Base-by-base conservation (phyloP, 2,797 vertebrate species). In the Mastacembelus armatus region DNA sequence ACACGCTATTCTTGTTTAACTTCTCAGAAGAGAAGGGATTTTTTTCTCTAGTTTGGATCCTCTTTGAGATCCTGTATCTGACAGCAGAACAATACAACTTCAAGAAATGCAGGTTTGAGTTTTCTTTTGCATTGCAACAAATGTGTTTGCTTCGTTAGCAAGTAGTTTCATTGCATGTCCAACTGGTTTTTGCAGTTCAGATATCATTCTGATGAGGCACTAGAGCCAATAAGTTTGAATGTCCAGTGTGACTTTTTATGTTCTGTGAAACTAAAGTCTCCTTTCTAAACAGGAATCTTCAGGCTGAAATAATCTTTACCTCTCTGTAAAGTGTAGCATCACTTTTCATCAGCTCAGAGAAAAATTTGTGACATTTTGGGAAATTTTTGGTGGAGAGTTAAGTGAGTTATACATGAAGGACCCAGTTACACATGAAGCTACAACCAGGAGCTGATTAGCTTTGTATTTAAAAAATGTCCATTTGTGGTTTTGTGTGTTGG, bases 61-160 rank as follows among this genome's bases (percentile, higher is more conserved):
- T 55, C 45, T 40, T 43, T 50, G 32, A 71, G 33, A 81, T 42
- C 80, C 57, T 61, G 27, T 39, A 71, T 42, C 65, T 66, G 71
- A 63, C 32, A 62, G 66, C 62, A 77, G 49, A 82, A 45, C 10
- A 40, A 69, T 30, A 84, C 45, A 67, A 33, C 85, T 60, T 74
- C 76, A 21, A n/a, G 57, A 86, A 24, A 94, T 94, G 93, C 92
- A 94, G 94, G 94, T 95, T 92, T 72, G 89, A 57, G 16, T 69
- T 65, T 65, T 48, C 7, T 15, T 71, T 71, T 49, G 12, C 68
- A n/a, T 21, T 24, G 7, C 47, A 38, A 44, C 42, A 66, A 12
- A 16, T 32, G n/a, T 51, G 19, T 19, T 27, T 2, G 42, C 4
- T 29, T n/a, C 18, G 24, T 32, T 6, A 40, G 16, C 15, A 21